Evolutionary conservation across 1,140 invertebrate genomes (phyloP).

Genomic region (Plectrocnemia conspersa): DNA sequence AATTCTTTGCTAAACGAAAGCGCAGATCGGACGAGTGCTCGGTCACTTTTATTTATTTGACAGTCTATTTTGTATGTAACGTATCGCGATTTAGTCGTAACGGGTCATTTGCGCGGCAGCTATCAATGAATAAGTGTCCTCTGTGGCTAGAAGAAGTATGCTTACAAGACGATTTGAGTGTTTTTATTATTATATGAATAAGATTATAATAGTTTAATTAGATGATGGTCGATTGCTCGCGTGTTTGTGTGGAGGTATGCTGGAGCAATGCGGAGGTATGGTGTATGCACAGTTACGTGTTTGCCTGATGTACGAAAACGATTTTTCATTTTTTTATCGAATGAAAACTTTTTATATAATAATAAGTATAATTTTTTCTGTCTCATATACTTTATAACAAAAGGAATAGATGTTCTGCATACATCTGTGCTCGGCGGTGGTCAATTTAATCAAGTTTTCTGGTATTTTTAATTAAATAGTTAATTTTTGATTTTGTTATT

Average conservation of each 20-base stretch:
- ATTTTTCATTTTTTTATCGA: constrained; percentile 16
- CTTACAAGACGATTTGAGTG: constrained; percentile 24
- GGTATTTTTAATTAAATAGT: constrained; percentile 26
- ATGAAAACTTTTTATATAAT: constrained; percentile 3
- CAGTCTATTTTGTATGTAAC: no score
- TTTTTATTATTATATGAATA: constrained; percentile 34
- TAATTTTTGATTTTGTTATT: constrained; percentile 27
- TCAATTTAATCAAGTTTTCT: no score
- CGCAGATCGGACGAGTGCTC: no score
- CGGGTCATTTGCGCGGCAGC: constrained; percentile 17
- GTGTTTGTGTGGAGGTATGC: constrained; percentile 29
- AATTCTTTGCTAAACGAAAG: no score
- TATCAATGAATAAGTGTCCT: constrained; percentile 12
- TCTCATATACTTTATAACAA: neutral
- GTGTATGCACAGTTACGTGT: constrained; percentile 29
- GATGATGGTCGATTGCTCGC: constrained; percentile 30
- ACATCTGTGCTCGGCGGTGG: no score
- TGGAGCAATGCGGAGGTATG: constrained; percentile 17
- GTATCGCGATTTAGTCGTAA: constrained; percentile 9
- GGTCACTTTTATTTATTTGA: no score
- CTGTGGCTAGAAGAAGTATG: constrained; percentile 19
- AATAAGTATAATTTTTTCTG: constrained; percentile 21
- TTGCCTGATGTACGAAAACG: constrained; percentile 24
- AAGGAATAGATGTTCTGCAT: constrained; percentile 1
- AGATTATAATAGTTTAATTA: constrained; percentile 36